Percentiles rank a stretch among this genome's conserved stretches.
These are phyloP conservation scores for Pomacea canaliculata DNA, from an alignment of 2,888 invertebrate genomes.

Conservation along the genomic window DNA sequence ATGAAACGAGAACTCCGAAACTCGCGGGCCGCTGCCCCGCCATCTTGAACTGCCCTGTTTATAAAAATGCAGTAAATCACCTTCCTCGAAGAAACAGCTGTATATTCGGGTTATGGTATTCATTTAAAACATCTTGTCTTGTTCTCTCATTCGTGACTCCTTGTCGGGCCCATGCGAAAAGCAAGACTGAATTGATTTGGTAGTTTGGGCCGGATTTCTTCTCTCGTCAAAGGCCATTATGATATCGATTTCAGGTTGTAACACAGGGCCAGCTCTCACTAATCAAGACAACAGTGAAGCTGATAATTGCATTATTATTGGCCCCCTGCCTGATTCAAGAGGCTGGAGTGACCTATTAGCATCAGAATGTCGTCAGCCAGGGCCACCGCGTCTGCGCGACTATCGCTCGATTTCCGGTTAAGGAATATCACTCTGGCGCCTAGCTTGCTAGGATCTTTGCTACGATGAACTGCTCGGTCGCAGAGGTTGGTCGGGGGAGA, in stretches of 20 bases:
- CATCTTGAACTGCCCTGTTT: not conserved
- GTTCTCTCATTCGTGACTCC: no score
- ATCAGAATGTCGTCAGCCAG: constrained; percentile 5
- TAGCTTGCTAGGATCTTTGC: not conserved
- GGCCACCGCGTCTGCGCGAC: constrained; percentile 4
- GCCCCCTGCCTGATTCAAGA: not conserved
- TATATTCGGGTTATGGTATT: no score
- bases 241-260: not conserved
- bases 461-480: no score
- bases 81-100: no score
- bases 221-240: not conserved
- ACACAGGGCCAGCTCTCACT: not conserved
- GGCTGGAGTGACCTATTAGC: constrained; percentile 6
- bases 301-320: constrained; percentile 10
- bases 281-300: not conserved
- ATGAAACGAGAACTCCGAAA: not conserved
- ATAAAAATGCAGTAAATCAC: not conserved
- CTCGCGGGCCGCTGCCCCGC: not conserved
- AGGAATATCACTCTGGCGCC: not conserved
- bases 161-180: not conserved
- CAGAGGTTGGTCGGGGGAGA: no score
- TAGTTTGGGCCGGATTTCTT: not conserved
- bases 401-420: constrained; percentile 8
- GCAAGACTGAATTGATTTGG: not conserved
- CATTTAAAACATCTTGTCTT: no score